These are phyloP conservation scores for Myotis davidii DNA, from an alignment of 2,113 vertebrate species.

Conservation along the genomic window DNA sequence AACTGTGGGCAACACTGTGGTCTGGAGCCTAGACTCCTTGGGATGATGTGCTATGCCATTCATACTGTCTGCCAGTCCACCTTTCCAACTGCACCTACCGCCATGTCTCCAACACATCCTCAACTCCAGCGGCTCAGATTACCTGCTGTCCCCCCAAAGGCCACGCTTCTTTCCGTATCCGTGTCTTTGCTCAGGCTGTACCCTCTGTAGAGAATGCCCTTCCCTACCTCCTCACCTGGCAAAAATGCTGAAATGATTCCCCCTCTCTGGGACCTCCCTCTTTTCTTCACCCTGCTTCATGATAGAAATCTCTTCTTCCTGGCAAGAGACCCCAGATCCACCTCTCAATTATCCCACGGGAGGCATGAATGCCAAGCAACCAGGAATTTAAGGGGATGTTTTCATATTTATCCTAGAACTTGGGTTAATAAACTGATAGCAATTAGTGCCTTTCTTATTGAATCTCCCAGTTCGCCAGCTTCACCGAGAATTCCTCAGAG, in stretches of 20 bases:
- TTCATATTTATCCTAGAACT: neutral
- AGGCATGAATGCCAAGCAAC: neutral
- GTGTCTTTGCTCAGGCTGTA: neutral
- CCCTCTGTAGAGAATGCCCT: neutral
- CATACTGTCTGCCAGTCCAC: neutral
- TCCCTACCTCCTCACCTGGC: neutral
- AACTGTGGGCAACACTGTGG: neutral
- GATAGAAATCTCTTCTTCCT: neutral
- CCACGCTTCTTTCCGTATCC: neutral
- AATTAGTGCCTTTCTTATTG: neutral
- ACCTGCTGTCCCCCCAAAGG: neutral
- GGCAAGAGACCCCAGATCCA: neutral
- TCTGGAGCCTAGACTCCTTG: neutral
- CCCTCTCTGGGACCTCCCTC: neutral
- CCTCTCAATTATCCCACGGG: neutral
- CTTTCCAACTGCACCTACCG: neutral
- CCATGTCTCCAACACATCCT: neutral
- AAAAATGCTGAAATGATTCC: neutral
- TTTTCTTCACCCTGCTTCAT: neutral
- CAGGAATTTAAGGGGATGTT: neutral
- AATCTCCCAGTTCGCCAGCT: conserved; percentile 93
- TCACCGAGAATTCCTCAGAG: conserved; percentile 96
- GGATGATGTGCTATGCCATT: neutral
- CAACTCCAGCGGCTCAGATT: neutral
- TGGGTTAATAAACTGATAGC: neutral